A percentile compares a stretch with the other conserved stretches of the same genome.
Evolutionary conservation across 1,140 invertebrate genomes (phyloP).

Genomic region (Delia radicum): DNA sequence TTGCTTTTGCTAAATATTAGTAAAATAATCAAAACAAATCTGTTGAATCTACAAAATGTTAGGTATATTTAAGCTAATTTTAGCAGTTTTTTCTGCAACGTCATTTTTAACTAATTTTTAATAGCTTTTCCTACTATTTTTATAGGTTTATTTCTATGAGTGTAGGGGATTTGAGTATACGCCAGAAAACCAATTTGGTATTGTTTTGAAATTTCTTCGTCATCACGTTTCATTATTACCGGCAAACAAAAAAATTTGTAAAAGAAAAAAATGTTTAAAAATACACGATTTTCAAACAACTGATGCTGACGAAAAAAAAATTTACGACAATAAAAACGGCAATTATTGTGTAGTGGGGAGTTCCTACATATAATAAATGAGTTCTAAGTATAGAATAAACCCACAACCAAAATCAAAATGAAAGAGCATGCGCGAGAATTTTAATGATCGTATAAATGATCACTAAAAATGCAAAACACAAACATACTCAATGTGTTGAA

Average conservation of each 20-base stretch:
- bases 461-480: no score
- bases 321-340: neutral
- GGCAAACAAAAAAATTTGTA: neutral
- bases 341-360: neutral
- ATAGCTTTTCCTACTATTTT: no score
- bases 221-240: slow-evolving; percentile 13
- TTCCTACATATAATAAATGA: neutral
- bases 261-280: neutral
- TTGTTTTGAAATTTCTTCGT: slow-evolving; percentile 14
- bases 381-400: slow-evolving; percentile 6
- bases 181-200: neutral
- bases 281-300: neutral
- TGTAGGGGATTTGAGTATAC: no score
- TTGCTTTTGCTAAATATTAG: no score
- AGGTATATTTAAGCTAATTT: no score
- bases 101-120: no score
- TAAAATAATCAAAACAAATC: no score
- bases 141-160: no score
- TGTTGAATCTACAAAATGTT: no score
- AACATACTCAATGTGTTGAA: neutral
- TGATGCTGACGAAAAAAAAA: slow-evolving; percentile 3
- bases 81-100: no score
- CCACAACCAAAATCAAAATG: neutral
- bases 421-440: slow-evolving; percentile 3
- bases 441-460: neutral